These are phyloP conservation scores for Promerops cafer DNA, from an alignment of 2,113 vertebrate species.

Conservation along the genomic window DNA sequence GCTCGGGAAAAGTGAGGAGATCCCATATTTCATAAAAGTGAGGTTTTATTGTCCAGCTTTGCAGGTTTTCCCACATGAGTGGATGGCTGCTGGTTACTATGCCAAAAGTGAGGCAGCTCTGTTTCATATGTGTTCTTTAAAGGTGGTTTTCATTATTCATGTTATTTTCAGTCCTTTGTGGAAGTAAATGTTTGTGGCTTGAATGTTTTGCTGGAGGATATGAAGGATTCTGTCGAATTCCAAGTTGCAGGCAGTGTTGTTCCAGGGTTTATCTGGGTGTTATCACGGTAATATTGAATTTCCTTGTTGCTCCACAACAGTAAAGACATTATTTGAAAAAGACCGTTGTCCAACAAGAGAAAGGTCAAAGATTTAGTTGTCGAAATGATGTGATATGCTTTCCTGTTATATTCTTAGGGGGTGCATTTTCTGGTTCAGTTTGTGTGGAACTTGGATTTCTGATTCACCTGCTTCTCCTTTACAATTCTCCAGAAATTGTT, in stretches of 20 bases:
- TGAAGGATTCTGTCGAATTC: background rate
- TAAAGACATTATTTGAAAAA: background rate
- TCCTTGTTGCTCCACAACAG: background rate
- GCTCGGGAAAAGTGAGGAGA: accelerated
- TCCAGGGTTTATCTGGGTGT: background rate
- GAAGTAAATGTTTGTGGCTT: background rate
- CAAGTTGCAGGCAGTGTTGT: background rate
- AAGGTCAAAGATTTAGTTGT: background rate
- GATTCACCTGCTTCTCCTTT: background rate
- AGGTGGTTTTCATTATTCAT: background rate
- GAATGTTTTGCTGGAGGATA: background rate
- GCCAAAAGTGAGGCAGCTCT: background rate
- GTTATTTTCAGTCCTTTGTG: background rate
- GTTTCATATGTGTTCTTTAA: background rate
- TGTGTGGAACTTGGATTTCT: background rate
- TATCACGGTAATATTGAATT: background rate
- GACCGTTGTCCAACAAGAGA: background rate
- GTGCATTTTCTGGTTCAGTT: background rate
- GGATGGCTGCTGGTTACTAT: background rate
- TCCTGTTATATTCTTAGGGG: background rate
- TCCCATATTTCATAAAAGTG: accelerated
- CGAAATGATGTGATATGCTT: background rate
- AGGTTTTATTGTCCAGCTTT: background rate
- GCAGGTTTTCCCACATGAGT: background rate
- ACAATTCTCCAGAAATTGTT: background rate